phyloP scores from a whole-genome alignment of 2,113 vertebrate genomes.

The Theristicus caerulescens region DNA sequence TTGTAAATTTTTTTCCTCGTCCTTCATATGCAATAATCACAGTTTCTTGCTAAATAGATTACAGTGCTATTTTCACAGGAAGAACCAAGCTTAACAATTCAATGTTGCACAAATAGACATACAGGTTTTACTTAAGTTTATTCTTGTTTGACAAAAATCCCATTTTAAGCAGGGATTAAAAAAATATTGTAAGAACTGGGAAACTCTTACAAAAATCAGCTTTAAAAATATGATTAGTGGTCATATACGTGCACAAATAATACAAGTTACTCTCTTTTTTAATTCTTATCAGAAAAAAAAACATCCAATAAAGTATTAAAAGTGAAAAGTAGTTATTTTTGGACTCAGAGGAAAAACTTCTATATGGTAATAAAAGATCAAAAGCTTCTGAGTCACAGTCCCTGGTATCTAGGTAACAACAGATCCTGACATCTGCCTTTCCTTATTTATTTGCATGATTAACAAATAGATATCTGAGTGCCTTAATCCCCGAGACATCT shows the following conservation, averaged over 20 bases:
- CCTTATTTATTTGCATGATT: slow-evolving; percentile 27
- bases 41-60: background rate
- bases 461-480: background rate
- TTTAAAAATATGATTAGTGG: background rate
- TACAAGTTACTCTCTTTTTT: background rate
- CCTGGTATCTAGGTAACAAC: slow-evolving; percentile 32
- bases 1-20: background rate
- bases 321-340: slow-evolving; percentile 1
- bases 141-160: background rate
- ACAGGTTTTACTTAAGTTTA: background rate
- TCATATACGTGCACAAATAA: background rate
- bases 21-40: background rate
- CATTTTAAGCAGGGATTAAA: background rate
- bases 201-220: background rate
- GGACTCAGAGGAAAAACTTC: background rate
- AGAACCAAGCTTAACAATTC: background rate
- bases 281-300: background rate
- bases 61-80: background rate
- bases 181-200: background rate
- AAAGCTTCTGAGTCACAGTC: slow-evolving; percentile 5
- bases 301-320: background rate
- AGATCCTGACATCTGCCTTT: background rate
- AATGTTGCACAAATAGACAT: background rate
- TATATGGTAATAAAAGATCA: background rate
- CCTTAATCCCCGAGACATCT: background rate